Conservation (phyloP, 2,888 invertebrate species). For the Synanthedon myopaeformis region DNA sequence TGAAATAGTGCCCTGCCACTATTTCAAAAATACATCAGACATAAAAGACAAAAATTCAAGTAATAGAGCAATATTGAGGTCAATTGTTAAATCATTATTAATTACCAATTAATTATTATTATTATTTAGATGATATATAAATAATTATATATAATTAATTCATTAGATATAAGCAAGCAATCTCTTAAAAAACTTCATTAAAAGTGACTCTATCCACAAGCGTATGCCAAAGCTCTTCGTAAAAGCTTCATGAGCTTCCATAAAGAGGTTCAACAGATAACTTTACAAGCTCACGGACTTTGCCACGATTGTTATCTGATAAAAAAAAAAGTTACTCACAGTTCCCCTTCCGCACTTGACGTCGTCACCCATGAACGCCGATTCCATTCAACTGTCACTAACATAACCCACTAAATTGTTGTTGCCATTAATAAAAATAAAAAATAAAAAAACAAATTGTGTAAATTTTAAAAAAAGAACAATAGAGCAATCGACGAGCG, state of each 20-base stretch:
- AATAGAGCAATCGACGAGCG: background rate
- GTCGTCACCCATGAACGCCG: slow-evolving; percentile 39
- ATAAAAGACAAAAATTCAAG: no score
- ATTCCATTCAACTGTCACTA: slow-evolving; percentile 16
- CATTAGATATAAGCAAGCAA: no score
- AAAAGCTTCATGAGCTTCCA: background rate
- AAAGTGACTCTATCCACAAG: no score
- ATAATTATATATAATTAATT: no score
- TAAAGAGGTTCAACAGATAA: background rate
- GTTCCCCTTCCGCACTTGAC: slow-evolving; percentile 42
- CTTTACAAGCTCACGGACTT: background rate
- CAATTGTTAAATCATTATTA: no score
- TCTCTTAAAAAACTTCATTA: no score
- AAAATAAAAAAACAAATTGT: background rate
- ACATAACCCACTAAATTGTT: slow-evolving; percentile 15
- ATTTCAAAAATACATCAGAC: no score
- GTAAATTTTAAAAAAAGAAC: background rate
- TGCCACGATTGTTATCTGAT: background rate
- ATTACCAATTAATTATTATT: no score
- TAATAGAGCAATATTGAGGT: no score
- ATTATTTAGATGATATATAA: no score
- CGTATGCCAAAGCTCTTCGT: background rate
- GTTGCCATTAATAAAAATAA: background rate
- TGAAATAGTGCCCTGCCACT: no score
- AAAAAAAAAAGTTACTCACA: slow-evolving; percentile 27